Evolutionary conservation across 1,140 invertebrate genomes (phyloP).

Genomic region (Musca vetustissima): DNA sequence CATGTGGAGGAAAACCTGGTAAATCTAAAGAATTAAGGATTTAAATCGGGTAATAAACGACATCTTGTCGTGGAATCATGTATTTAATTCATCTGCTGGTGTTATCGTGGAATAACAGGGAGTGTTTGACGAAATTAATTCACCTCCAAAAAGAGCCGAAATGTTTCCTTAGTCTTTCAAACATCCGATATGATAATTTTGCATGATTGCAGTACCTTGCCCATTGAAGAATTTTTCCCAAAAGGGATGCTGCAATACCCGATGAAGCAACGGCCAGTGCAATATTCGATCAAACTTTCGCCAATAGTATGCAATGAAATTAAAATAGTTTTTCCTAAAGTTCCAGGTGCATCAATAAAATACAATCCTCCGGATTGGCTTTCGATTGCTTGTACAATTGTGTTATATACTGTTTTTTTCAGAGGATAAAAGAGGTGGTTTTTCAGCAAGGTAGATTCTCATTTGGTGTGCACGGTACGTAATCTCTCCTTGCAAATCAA

Average conservation of each 20-base stretch:
- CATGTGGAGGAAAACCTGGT: slow-evolving; percentile 51
- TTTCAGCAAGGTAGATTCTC: slow-evolving; percentile 25
- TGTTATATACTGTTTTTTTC: slow-evolving; percentile 33
- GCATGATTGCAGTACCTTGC: slow-evolving; percentile 38
- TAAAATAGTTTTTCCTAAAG: slow-evolving; percentile 53
- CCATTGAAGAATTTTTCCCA: slow-evolving; percentile 38
- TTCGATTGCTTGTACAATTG: slow-evolving; percentile 30
- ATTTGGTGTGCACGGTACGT: slow-evolving; percentile 35
- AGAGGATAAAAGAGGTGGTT: slow-evolving; percentile 25
- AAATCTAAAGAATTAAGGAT: too few species aligned
- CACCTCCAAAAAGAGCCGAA: slow-evolving; percentile 37
- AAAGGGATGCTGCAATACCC: slow-evolving; percentile 36
- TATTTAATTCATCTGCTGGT: slow-evolving; percentile 54
- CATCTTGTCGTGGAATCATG: too few species aligned
- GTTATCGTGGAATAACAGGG: slow-evolving; percentile 55
- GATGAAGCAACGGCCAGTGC: slow-evolving; percentile 59
- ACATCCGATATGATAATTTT: slow-evolving; percentile 45
- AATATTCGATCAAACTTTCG: slow-evolving; percentile 43
- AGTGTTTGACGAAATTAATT: slow-evolving; percentile 57
- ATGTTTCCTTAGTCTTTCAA: slow-evolving; percentile 49
- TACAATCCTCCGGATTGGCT: slow-evolving; percentile 33
- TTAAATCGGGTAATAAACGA: too few species aligned
- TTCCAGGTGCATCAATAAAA: slow-evolving; percentile 34
- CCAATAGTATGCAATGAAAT: slow-evolving; percentile 52
- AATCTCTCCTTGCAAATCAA: slow-evolving; percentile 35